Evolutionary conservation across 2,888 invertebrate genomes (phyloP).

Genomic region (Alloscopus bannaensis): DNA sequence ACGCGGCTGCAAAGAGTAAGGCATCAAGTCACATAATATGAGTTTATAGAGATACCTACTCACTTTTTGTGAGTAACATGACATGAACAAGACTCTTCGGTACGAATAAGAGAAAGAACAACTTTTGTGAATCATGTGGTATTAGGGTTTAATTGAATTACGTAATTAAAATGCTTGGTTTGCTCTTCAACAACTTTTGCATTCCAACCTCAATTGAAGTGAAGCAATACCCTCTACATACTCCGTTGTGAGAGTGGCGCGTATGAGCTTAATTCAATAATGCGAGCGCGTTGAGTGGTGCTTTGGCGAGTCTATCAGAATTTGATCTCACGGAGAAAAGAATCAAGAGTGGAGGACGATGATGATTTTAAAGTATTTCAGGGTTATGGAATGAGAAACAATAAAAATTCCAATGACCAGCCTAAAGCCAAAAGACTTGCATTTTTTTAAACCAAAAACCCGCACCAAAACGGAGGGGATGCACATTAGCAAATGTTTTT

Average conservation of each 20-base stretch:
- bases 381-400: conserved; percentile 18
- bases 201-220: neutral
- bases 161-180: conserved; percentile 54
- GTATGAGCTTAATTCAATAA: conserved; percentile 23
- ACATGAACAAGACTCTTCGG: neutral
- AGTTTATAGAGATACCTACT: neutral
- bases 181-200: conserved; percentile 12
- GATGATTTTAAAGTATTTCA: too few species aligned
- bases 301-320: too few species aligned
- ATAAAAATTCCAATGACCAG: conserved; percentile 37
- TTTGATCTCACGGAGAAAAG: too few species aligned
- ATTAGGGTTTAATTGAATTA: conserved; percentile 59
- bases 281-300: too few species aligned
- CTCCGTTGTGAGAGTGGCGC: conserved; percentile 5
- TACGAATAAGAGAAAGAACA: conserved; percentile 21
- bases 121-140: conserved; percentile 37
- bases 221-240: conserved; percentile 24
- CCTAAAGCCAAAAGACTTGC: too few species aligned
- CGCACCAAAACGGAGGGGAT: conserved; percentile 18
- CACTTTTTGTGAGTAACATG: neutral
- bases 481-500: neutral
- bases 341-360: too few species aligned
- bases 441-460: too few species aligned
- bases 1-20: neutral
- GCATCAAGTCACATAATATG: neutral